Evolutionary conservation across 2,888 invertebrate species (phyloP).

Genomic region (Drosophila neonasuta): DNA sequence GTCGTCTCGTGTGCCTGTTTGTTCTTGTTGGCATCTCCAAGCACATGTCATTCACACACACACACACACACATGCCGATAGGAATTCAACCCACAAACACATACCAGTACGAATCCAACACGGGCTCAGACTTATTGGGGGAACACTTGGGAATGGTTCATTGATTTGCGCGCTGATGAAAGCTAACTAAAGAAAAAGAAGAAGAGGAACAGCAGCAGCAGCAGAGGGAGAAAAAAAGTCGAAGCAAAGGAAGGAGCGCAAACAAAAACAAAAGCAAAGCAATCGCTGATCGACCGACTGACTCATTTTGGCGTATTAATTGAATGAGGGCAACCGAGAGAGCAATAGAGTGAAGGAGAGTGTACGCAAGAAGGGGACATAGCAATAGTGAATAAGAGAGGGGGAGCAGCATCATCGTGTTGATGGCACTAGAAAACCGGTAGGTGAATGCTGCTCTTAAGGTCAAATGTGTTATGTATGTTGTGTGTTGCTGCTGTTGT

Average conservation of each 20-base stretch:
- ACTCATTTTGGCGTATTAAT: conserved; percentile 63
- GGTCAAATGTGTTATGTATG: conserved; percentile 72
- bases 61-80: conserved; percentile 1
- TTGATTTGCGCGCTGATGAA: conserved; percentile 59
- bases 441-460: conserved; percentile 69
- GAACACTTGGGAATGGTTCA: conserved; percentile 62
- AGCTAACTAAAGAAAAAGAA: conserved; percentile 21
- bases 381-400: not conserved
- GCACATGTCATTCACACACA: conserved; percentile 62
- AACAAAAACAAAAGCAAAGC: conserved; percentile 36
- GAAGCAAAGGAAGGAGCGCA: conserved; percentile 9
- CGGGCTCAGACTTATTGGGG: conserved; percentile 43
- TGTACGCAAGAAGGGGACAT: not conserved
- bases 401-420: conserved; percentile 32
- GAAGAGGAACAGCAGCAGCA: not conserved
- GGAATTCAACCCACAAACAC: not conserved
- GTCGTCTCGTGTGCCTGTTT: conserved; percentile 57
- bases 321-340: conserved; percentile 46
- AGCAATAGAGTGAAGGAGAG: not conserved
- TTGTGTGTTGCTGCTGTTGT: conserved; percentile 43
- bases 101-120: conserved; percentile 38
- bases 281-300: conserved; percentile 66
- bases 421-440: conserved; percentile 67
- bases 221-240: not conserved
- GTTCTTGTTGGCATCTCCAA: conserved; percentile 59